phyloP scores from a whole-genome alignment of 2,797 vertebrate genomes.

The Catamblyrhynchus diadema region DNA sequence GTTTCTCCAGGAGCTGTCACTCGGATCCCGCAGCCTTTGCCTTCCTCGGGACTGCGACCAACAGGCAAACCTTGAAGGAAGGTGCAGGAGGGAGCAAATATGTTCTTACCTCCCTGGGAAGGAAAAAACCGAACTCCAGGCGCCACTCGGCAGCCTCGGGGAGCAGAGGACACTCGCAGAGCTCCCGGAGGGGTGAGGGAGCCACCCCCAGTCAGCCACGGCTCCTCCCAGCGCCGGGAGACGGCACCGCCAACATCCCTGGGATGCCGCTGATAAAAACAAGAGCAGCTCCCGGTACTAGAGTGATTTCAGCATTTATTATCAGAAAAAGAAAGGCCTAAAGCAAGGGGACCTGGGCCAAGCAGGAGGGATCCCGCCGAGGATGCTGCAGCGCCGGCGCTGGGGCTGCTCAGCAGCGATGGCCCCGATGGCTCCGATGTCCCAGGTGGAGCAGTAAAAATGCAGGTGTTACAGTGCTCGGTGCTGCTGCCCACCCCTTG shows the following conservation, averaged over 20 bases:
- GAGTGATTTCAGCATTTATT: no score
- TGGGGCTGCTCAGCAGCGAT: no score
- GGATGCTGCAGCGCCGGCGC: no score
- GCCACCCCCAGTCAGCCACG: neutral
- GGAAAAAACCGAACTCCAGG: neutral
- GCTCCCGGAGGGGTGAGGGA: neutral
- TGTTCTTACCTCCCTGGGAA: neutral
- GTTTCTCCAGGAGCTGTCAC: neutral
- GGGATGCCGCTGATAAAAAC: rapidly evolving
- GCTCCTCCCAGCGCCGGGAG: neutral
- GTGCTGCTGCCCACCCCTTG: no score
- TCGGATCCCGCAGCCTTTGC: neutral
- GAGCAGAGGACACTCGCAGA: neutral
- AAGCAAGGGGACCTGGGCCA: no score
- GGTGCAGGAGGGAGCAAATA: neutral
- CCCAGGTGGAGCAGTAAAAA: no score
- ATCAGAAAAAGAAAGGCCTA: no score
- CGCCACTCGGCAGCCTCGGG: neutral
- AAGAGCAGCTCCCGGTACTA: no score
- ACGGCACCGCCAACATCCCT: neutral
- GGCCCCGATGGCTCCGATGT: no score
- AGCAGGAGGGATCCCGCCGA: no score
- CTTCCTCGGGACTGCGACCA: conserved; percentile 1
- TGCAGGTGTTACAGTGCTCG: rapidly evolving
- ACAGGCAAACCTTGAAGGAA: neutral